phyloP scores from a whole-genome alignment of 2,113 vertebrate genomes.

The Pomatostomus ruficeps region DNA sequence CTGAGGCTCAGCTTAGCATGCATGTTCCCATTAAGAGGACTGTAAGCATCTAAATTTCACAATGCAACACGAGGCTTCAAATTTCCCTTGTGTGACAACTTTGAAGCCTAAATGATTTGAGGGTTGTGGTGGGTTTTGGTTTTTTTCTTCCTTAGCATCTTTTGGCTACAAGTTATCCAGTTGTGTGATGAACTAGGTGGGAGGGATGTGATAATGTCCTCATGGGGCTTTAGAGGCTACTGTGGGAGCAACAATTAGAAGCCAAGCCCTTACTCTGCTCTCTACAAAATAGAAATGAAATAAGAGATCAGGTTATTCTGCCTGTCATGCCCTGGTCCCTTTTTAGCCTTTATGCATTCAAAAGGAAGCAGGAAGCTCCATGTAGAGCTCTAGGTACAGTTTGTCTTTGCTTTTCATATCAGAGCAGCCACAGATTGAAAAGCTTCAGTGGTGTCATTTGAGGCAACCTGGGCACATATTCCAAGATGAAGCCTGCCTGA shows the following conservation, averaged over 20 bases:
- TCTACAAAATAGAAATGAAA: not conserved
- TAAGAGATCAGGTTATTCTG: not conserved
- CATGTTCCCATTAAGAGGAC: not conserved
- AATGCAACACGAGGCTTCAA: not conserved
- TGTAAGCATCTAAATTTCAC: not conserved
- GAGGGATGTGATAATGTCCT: not conserved
- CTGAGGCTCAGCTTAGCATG: not conserved
- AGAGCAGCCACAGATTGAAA: not conserved
- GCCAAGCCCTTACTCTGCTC: too few relatives aligned
- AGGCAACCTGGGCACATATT: not conserved
- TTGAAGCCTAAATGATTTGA: not conserved
- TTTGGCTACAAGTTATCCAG: not conserved
- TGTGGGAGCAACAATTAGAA: not conserved
- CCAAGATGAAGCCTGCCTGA: not conserved
- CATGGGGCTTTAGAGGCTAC: not conserved
- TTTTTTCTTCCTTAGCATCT: not conserved
- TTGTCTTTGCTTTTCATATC: not conserved
- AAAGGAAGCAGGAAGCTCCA: not conserved
- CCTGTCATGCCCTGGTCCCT: not conserved
- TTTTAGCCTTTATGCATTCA: not conserved
- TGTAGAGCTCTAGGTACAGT: fast-evolving
- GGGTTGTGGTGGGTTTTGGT: not conserved
- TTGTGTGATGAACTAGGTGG: not conserved
- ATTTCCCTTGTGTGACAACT: not conserved
- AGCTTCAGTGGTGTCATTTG: not conserved